Percentiles rank a stretch among this genome's conserved stretches.
Conservation (phyloP, 2,888 invertebrate genomes). For the Cyrtodaria siliqua region DNA sequence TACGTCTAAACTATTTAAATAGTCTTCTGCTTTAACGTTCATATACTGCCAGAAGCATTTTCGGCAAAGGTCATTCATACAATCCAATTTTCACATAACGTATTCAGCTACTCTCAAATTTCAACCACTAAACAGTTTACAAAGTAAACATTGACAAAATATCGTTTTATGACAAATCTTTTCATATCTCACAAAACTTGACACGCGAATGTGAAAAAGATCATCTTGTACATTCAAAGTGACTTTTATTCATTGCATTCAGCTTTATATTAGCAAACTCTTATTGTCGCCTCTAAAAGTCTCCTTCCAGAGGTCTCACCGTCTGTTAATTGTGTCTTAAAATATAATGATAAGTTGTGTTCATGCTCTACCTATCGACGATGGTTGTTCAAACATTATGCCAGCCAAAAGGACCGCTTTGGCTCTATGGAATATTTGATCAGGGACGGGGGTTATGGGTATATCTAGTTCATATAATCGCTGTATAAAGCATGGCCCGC, state of each 20-base stretch:
- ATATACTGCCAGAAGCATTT: too few species aligned
- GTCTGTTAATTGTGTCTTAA: conserved; percentile 18
- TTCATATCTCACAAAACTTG: conserved; percentile 47
- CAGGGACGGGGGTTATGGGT: conserved; percentile 11
- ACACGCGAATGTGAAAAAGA: conserved; percentile 55
- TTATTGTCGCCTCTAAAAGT: conserved; percentile 31
- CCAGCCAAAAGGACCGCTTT: conserved; percentile 53
- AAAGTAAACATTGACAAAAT: conserved; percentile 43
- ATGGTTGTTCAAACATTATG: conserved; percentile 23
- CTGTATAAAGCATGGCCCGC: neutral
- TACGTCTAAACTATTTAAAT: too few species aligned
- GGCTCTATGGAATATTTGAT: conserved; percentile 35
- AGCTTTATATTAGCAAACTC: conserved; percentile 19
- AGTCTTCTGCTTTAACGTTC: too few species aligned
- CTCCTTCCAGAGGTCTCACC: neutral
- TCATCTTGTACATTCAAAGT: conserved; percentile 38
- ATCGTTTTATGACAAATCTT: conserved; percentile 30
- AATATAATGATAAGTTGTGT: conserved; percentile 41
- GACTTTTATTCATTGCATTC: conserved; percentile 42
- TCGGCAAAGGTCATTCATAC: too few species aligned
- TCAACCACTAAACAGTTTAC: neutral
- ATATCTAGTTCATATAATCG: conserved; percentile 8
- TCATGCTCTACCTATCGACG: conserved; percentile 21
- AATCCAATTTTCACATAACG: too few species aligned
- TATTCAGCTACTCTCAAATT: neutral